Evolutionary conservation across 2,113 vertebrate species (phyloP).

Genomic region (Riparia riparia): DNA sequence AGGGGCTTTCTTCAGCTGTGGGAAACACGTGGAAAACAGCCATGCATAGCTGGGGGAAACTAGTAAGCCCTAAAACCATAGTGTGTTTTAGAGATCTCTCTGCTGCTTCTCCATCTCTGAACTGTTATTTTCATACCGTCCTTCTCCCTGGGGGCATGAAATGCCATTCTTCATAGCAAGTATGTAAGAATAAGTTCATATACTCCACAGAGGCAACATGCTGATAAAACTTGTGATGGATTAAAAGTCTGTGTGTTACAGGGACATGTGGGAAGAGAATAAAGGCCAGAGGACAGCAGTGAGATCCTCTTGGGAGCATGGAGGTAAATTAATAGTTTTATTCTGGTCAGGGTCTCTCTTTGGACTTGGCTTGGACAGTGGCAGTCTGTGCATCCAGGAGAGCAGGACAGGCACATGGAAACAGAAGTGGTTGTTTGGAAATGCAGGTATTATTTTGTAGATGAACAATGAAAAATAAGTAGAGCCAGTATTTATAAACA

Average conservation of each 20-base stretch:
- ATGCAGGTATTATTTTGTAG: background rate
- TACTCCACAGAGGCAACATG: background rate
- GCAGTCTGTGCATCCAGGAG: background rate
- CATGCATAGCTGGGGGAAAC: rapidly evolving
- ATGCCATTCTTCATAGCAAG: background rate
- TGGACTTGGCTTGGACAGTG: background rate
- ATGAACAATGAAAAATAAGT: background rate
- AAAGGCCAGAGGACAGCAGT: background rate
- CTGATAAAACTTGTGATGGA: background rate
- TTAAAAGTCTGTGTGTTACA: background rate
- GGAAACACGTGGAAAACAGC: rapidly evolving
- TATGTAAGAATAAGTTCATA: background rate
- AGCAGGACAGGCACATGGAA: background rate
- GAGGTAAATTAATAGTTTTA: background rate
- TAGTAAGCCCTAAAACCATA: background rate
- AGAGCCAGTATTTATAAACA: background rate
- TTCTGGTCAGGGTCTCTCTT: background rate
- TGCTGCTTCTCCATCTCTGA: background rate
- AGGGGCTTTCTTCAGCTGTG: background rate
- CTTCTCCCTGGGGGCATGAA: background rate
- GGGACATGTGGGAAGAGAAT: background rate
- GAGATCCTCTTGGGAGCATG: background rate
- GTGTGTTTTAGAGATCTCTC: background rate
- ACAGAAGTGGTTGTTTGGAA: background rate
- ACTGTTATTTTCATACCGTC: background rate